Evolutionary conservation across 1,140 invertebrate species (phyloP), one percentile per base, ranked within the genome.

Genomic region (Ruditapes philippinarum): DNA sequence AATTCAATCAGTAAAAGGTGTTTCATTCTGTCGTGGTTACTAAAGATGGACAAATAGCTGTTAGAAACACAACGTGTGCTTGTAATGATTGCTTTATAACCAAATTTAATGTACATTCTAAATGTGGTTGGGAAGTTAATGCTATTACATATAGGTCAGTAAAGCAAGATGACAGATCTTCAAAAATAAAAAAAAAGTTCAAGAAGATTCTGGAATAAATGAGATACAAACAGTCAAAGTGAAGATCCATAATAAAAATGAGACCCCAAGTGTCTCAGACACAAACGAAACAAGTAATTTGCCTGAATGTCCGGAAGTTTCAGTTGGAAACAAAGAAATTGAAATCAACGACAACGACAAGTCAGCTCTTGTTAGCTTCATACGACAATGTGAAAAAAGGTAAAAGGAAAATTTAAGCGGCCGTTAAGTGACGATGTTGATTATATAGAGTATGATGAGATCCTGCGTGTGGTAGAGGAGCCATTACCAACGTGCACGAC

Each of bases 321-420:
- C 36, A 2, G 9, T 38, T 31, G 65, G 65, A 3, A 17, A 31
- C 5, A 25, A 60, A 28, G 45, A 57, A 5, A 57, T n/a, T 33
- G 78, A 80, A 57, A 49, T 80, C 7, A 9, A 31, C n/a, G 31
- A 17, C 25, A n/a, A 82, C 1, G 57, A 11, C 31, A 31, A 65
- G 7, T 65, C 80, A 14, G 80, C 65, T 14, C 33, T 65, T 22
- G n/a, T 82, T 17, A 65, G 7, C 36, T 82, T 36, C 33, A 82
- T 82, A 36, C 11, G 1, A n/a, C 36, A 62, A 25, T 82, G 19
- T 38, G 33, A n/a, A n/a, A 33, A 12, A 82, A 62, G 33, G 7
- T n/a, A 3, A 38, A 82, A 42, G 54, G 28, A 42, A 36, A 57
- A 9, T 80, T 12, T 36, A 80, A 80, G 45, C 57, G 78, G 78